Conservation (phyloP, 1,140 invertebrate genomes). For the Archegozetes longisetosus region DNA sequence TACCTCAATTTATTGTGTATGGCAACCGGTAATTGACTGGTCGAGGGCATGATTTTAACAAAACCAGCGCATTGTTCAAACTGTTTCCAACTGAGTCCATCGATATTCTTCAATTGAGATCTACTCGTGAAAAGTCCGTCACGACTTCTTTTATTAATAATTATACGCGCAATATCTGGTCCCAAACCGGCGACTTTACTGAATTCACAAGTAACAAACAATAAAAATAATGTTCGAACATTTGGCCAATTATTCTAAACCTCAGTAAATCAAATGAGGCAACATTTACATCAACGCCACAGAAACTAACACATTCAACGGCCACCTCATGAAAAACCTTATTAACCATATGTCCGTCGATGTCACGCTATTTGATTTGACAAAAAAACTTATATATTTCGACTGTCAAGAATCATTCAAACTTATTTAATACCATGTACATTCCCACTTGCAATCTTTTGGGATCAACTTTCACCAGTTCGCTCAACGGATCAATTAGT, state of each 20-base stretch:
- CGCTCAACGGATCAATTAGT: slow-evolving; percentile 70
- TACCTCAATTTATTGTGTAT: slow-evolving; percentile 3
- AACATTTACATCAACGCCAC: slow-evolving; percentile 76
- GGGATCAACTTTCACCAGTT: slow-evolving; percentile 80
- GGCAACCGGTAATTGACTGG: slow-evolving; percentile 15
- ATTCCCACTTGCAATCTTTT: slow-evolving; percentile 74
- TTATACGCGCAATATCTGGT: slow-evolving; percentile 49
- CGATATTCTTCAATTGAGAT: slow-evolving; percentile 51
- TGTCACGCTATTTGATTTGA: slow-evolving; percentile 68
- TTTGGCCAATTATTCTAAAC: slow-evolving; percentile 30
- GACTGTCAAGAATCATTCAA: no score
- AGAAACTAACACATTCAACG: slow-evolving; percentile 70
- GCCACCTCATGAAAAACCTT: slow-evolving; percentile 50
- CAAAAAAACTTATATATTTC: slow-evolving; percentile 12
- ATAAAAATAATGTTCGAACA: not conserved
- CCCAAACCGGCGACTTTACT: slow-evolving; percentile 64
- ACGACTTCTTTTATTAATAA: slow-evolving; percentile 52
- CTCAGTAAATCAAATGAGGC: slow-evolving; percentile 57
- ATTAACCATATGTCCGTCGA: slow-evolving; percentile 54
- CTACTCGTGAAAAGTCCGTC: slow-evolving; percentile 52
- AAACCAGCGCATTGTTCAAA: slow-evolving; percentile 82
- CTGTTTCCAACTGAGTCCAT: slow-evolving; percentile 58
- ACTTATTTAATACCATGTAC: slow-evolving; percentile 39
- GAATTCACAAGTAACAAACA: no score
- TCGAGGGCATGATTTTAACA: slow-evolving; percentile 48